Base-by-base conservation (phyloP, 2,113 vertebrate genomes). In the Lepidothrix coronata region DNA sequence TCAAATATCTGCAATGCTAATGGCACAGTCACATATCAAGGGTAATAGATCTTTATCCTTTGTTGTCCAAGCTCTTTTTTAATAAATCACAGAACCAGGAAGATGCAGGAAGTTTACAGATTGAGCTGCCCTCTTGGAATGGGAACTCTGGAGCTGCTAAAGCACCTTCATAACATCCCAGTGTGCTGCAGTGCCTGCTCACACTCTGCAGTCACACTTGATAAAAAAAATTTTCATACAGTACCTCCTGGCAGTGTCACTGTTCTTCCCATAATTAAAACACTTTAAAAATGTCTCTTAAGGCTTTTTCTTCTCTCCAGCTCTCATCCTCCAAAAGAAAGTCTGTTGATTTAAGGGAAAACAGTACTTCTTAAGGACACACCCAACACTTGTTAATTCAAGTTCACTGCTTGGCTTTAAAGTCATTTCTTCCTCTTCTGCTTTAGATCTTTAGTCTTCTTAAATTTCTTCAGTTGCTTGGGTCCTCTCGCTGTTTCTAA, bases 401-500 rank as follows among this genome's bases (percentile, higher is more conserved):
- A 58, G 70, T 58, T 54, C 79, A 85, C 6, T 7, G 41, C 66
- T 20, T 8, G 27, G 58, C 24, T 95, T 97, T 39, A 6, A 65
- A 78, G 49, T 97, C 63, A 97, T 62, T 98, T 98, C 93, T 97
- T 97, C 95, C 88, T 61, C 91, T 98, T 98, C 78, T 94, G 97
- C 73, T 96, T 99, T 59, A 65, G 88, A 27, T 98, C 98, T 94
- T 98, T 99, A 88, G 90, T 96, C 77, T 96, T 99, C 98, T 99
- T 99, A 74, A 98, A 96, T 92, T 98, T 99, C 96, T 99, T 98
- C n/a, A 95, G 97, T 55, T 98, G 97, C 75, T 95, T 97, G 49
- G 91, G 96, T 31, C 97, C 97, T 67, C 62, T 91, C n/a, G 97
- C 85, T 61, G 88, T 35, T 92, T 98, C 78, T 97, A 97, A 49